phyloP scores from a whole-genome alignment of 2,797 vertebrate genomes.

The Myripristis jacobus region DNA sequence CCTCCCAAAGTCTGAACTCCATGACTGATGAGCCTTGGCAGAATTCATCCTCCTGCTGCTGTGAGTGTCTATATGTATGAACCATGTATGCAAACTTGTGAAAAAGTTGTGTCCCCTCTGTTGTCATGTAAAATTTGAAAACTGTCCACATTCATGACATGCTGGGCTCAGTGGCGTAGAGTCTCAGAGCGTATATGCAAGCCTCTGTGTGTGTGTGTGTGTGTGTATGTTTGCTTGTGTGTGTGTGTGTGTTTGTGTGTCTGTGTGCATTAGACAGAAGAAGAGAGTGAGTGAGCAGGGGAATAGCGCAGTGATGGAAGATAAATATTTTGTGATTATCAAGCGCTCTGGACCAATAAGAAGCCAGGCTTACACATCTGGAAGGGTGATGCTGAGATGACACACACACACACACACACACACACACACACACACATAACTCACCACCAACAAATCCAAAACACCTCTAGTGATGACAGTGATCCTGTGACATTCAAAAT shows the following conservation, averaged over 20 bases:
- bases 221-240: not conserved
- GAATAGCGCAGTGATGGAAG: constrained; percentile 17
- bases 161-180: constrained; percentile 3
- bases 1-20: not conserved
- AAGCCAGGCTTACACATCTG: not conserved
- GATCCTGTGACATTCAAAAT: not conserved
- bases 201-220: not conserved
- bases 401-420: no score
- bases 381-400: not conserved
- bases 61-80: not conserved
- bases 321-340: constrained; percentile 51
- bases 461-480: not conserved
- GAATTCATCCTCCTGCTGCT: constrained; percentile 10
- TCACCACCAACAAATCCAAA: no score
- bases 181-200: not conserved
- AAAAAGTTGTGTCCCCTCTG: not conserved
- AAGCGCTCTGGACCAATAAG: constrained; percentile 10
- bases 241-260: not conserved
- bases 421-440: not conserved
- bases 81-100: not conserved
- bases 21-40: constrained; percentile 21
- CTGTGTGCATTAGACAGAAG: constrained; percentile 21
- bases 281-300: constrained; percentile 20
- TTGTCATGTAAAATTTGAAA: constrained; percentile 9
- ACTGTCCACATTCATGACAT: constrained; percentile 13